Base-by-base conservation (phyloP, 2,797 vertebrate genomes). In the Adrianichthys oophorus region DNA sequence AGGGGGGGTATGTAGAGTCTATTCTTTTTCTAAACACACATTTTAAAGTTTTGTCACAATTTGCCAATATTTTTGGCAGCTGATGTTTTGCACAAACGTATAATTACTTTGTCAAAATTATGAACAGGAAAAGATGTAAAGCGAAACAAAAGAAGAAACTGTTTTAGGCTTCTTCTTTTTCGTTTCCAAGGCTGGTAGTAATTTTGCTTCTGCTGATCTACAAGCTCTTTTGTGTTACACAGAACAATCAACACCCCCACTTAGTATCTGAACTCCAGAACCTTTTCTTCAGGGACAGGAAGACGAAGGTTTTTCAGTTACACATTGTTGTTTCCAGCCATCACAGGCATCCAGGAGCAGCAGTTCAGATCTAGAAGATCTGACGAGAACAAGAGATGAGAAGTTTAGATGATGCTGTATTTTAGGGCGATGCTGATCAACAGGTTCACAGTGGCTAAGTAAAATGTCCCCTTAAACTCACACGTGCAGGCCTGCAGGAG, bases 151-250 rank as follows among this genome's bases (percentile, higher is more conserved):
- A 60, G 48, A 54, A n/a, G 43, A 40, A 46, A 3, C 43, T 43
- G 15, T 76, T 59, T 70, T 2, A 84, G 84, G 78, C 68, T 51
- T 85, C 75, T 79, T 85, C 75, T 14, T 13, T 18, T 59, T 46
- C 61, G 54, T 54, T 84, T 74, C 56, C 76, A 72, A 52, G 76
- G 76, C 79, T 37, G 32, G 32, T 83, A 72, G 74, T 85, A 67
- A 56, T 79, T 80, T 79, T 80, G 54, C 73, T 73, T 72, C 76
- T 45, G 69, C 70, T 68, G 70, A 62, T 82, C 59, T 78, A 65
- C 57, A 47, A 56, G 29, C 62, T 81, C 69, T 71, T 86, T 76
- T 75, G 60, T 62, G 71, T 46, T 24, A 40, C 48, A 58, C 59
- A 50, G 63, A 79, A 56, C 45, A 19, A 53, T 71, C 44, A n/a